Percentiles rank a stretch among this genome's conserved stretches.
These are phyloP conservation scores for Patella ulyssiponensis DNA, from an alignment of 2,888 invertebrate species.

Conservation along the genomic window DNA sequence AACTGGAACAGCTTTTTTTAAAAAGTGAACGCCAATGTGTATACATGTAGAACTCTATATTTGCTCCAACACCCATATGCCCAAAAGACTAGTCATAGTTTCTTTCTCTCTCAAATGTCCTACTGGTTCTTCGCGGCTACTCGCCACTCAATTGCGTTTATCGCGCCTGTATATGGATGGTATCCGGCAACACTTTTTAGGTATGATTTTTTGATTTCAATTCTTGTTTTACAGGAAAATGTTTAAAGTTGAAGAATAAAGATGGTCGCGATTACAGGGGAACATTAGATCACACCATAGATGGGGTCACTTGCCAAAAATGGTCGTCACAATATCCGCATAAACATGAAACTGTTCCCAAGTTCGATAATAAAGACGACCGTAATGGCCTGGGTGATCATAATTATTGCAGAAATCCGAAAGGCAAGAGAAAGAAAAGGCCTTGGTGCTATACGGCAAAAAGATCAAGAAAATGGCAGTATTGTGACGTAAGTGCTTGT, in stretches of 20 bases:
- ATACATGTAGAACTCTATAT: too few species aligned
- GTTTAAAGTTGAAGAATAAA: conserved; percentile 52
- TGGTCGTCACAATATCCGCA: conserved; percentile 67
- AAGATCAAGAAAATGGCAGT: conserved; percentile 57
- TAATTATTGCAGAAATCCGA: conserved; percentile 77
- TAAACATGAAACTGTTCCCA: conserved; percentile 49
- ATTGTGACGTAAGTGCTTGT: conserved; percentile 64
- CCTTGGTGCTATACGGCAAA: conserved; percentile 76
- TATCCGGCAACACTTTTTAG: too few species aligned
- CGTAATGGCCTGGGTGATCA: conserved; percentile 67
- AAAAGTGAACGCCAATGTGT: too few species aligned
- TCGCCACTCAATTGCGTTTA: too few species aligned
- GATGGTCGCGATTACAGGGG: conserved; percentile 75
- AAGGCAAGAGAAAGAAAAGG: conserved; percentile 62
- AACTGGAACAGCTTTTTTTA: too few species aligned
- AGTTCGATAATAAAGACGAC: conserved; percentile 19
- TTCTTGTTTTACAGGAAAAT: conserved; percentile 52
- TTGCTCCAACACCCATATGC: too few species aligned
- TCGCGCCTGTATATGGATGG: too few species aligned
- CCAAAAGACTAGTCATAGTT: too few species aligned
- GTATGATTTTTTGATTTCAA: too few species aligned
- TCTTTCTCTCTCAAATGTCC: too few species aligned
- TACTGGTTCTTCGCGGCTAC: too few species aligned
- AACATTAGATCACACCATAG: conserved; percentile 67
- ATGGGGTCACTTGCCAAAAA: conserved; percentile 64